These are phyloP conservation scores for Myodes glareolus DNA, from an alignment of 2,113 vertebrate genomes.

Conservation along the genomic window DNA sequence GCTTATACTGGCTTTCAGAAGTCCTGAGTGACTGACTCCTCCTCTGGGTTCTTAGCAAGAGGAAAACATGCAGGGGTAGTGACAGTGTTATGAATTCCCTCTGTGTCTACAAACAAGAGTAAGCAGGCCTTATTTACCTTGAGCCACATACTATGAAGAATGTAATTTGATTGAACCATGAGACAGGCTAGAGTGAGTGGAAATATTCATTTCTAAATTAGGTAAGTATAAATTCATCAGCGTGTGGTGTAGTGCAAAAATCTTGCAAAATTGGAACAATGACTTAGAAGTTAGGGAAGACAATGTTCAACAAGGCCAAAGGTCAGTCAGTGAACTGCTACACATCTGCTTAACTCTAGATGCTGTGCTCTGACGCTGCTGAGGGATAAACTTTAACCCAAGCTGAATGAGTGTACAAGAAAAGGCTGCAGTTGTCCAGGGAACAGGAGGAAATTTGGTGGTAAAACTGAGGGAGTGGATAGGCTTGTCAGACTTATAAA, in stretches of 20 bases:
- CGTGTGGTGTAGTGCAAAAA: neutral
- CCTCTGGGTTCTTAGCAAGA: neutral
- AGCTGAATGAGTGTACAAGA: too few relatives aligned
- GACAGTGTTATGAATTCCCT: neutral
- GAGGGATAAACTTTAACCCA: neutral
- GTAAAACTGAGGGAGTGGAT: neutral
- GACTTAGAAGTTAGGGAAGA: neutral
- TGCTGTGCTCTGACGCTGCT: accelerated
- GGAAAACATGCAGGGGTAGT: neutral
- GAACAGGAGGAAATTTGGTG: neutral
- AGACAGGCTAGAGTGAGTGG: neutral
- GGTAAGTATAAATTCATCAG: neutral
- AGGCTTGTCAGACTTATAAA: too few relatives aligned
- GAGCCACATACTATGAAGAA: accelerated
- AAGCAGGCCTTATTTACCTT: too few relatives aligned
- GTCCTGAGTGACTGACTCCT: neutral
- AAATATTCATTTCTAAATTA: neutral
- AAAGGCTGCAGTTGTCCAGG: neutral
- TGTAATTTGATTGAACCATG: neutral
- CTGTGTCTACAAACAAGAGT: neutral
- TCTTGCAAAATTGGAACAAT: neutral
- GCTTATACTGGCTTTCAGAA: neutral
- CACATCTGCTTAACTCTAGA: neutral
- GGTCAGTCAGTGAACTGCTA: neutral
- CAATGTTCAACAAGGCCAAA: neutral